Evolutionary conservation across 2,113 vertebrate genomes (phyloP).

Genomic region (Hippopotamus amphibius): DNA sequence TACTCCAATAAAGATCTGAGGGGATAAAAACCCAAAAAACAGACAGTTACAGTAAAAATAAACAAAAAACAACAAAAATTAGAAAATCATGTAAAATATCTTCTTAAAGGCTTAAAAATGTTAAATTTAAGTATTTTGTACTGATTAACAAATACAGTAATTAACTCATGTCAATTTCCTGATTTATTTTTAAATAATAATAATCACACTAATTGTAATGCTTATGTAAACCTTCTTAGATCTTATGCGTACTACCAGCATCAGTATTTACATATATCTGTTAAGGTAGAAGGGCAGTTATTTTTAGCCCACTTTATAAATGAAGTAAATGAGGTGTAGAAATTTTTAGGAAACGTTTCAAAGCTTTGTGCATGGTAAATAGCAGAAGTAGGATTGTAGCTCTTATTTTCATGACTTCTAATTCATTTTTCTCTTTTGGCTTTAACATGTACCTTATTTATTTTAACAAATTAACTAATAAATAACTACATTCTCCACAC

Average conservation of each 20-base stretch:
- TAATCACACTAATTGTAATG: background rate
- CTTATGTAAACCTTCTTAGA: background rate
- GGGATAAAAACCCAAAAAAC: no score
- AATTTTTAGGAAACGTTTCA: background rate
- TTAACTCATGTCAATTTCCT: background rate
- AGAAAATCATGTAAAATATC: background rate
- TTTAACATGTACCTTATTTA: background rate
- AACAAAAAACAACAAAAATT: background rate
- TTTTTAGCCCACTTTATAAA: slow-evolving; percentile 31
- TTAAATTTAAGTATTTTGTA: slow-evolving; percentile 13
- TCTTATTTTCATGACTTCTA: slow-evolving; percentile 4
- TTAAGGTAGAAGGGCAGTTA: background rate
- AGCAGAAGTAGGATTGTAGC: background rate
- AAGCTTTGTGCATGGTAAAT: background rate
- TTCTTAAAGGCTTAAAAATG: background rate
- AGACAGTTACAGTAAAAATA: no score
- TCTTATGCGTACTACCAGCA: background rate
- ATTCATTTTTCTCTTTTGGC: background rate
- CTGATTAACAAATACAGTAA: background rate
- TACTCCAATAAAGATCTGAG: no score
- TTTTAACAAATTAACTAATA: background rate
- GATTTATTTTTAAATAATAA: slow-evolving; percentile 25
- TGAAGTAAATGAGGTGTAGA: background rate
- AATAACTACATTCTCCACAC: background rate
- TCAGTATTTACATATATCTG: background rate